Conservation (phyloP, 2,113 vertebrate species). For the Fregata magnificens region DNA sequence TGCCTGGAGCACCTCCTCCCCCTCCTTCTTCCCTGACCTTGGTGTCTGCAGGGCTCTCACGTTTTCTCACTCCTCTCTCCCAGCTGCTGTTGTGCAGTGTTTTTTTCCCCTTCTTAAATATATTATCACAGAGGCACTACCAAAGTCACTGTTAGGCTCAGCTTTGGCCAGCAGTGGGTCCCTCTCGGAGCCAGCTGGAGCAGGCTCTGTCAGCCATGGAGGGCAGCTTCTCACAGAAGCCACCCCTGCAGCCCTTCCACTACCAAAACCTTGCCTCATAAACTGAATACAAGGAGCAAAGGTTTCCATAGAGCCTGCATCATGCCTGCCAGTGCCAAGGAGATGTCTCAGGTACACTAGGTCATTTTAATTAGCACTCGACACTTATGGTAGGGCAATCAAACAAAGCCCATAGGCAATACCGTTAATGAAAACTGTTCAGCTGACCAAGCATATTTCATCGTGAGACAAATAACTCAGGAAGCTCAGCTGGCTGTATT, state of each 20-base stretch:
- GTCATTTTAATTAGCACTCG: neutral
- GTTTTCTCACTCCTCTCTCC: neutral
- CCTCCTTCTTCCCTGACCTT: neutral
- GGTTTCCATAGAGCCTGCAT: neutral
- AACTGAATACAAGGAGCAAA: neutral
- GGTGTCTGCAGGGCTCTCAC: neutral
- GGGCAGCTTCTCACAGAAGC: neutral
- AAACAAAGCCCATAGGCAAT: neutral
- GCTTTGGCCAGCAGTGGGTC: fast-evolving
- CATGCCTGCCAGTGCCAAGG: neutral
- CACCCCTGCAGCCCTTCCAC: neutral
- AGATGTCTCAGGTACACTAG: neutral
- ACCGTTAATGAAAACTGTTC: neutral
- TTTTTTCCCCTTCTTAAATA: neutral
- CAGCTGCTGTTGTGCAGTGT: neutral
- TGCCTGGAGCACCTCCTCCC: fast-evolving
- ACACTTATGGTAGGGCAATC: neutral
- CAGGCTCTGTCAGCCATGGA: no score
- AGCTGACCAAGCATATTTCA: neutral
- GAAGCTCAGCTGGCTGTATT: neutral
- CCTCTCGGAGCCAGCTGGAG: neutral
- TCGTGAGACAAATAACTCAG: neutral
- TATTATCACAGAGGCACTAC: neutral
- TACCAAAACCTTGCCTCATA: fast-evolving
- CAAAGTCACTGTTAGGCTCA: neutral